These are phyloP conservation scores for Odocoileus virginianus DNA, from an alignment of 2,113 vertebrate genomes.

Conservation along the genomic window DNA sequence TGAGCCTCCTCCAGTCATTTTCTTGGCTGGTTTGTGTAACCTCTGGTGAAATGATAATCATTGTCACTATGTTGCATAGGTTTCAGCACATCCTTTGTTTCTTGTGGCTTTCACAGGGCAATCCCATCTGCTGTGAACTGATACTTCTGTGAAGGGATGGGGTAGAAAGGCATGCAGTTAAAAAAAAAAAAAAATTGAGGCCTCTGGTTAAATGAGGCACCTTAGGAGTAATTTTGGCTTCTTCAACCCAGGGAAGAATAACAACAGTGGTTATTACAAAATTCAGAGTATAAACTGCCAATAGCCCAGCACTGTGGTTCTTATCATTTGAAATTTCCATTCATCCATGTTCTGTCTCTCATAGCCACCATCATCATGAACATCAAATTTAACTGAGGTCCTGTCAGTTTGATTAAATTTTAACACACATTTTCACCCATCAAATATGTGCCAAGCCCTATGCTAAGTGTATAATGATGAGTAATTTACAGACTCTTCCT, in stretches of 20 bases:
- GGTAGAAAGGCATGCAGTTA: neutral
- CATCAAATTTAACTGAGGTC: neutral
- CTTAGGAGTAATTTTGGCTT: neutral
- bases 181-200: neutral
- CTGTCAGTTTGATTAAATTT: neutral
- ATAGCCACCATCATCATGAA: neutral
- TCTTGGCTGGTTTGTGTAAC: neutral
- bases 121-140: neutral
- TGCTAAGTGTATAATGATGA: neutral
- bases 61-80: neutral
- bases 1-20: neutral
- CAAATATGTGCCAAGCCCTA: neutral
- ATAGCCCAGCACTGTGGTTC: neutral
- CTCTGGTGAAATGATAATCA: conserved; percentile 6
- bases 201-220: neutral
- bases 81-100: conserved; percentile 13
- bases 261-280: neutral
- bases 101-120: neutral
- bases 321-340: neutral
- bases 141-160: neutral
- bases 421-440: neutral
- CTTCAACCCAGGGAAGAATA: neutral
- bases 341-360: neutral
- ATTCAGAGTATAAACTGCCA: neutral
- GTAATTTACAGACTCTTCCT: conserved; percentile 4